Percentiles rank a stretch among this genome's conserved stretches.
phyloP scores from a whole-genome alignment of 2,888 invertebrate genomes.

The Malthinus seriepunctatus region DNA sequence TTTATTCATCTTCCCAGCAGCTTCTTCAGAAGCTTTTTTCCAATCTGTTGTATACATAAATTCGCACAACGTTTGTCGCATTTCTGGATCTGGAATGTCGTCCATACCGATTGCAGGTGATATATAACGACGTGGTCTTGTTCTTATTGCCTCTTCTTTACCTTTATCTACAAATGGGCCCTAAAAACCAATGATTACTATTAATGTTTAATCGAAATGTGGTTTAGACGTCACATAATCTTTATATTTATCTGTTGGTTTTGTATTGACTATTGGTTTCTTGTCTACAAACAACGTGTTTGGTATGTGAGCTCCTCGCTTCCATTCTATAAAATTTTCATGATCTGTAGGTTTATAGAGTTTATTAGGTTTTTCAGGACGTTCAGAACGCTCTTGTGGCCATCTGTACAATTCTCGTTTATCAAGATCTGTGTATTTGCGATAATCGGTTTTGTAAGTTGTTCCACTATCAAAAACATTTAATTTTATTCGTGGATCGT shows the following conservation, averaged over 20 bases:
- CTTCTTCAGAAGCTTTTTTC: slow-evolving; percentile 45
- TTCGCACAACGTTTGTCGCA: slow-evolving; percentile 44
- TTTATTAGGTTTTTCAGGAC: slow-evolving; percentile 29
- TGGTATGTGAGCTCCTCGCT: slow-evolving; percentile 41
- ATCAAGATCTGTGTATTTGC: slow-evolving; percentile 29
- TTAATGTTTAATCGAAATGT: not conserved
- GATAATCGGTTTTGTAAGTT: slow-evolving; percentile 45
- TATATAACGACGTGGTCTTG: slow-evolving; percentile 47
- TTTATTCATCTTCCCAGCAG: slow-evolving; percentile 28
- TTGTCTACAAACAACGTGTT: slow-evolving; percentile 46
- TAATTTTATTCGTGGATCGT: slow-evolving; percentile 39
- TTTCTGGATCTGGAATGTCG: slow-evolving; percentile 48
- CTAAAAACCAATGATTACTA: slow-evolving; percentile 12
- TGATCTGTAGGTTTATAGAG: slow-evolving; percentile 37
- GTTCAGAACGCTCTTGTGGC: slow-evolving; percentile 32
- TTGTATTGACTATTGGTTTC: slow-evolving; percentile 44
- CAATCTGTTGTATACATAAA: slow-evolving; percentile 51
- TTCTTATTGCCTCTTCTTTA: slow-evolving; percentile 44
- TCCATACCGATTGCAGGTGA: slow-evolving; percentile 52
- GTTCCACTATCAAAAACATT: slow-evolving; percentile 41
- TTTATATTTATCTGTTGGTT: slow-evolving; percentile 31
- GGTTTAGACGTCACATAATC: not conserved
- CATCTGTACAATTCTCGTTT: slow-evolving; percentile 23
- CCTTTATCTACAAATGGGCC: slow-evolving; percentile 22
- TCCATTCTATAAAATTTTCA: slow-evolving; percentile 43